Evolutionary conservation across 2,113 vertebrate genomes (phyloP).

Genomic region (Dissostichus mawsoni): DNA sequence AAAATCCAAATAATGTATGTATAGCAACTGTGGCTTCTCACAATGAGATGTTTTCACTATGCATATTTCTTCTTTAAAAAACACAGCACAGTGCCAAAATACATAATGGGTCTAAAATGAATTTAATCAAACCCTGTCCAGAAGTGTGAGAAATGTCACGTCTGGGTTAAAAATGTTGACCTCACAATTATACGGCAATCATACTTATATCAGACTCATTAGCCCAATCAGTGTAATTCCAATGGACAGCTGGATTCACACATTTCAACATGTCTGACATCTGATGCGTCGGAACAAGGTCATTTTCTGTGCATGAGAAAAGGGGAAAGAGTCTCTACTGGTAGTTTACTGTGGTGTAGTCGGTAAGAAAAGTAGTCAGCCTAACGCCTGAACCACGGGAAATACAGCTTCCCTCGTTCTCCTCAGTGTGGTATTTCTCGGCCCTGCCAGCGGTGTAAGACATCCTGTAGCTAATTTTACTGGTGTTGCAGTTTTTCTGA

Average conservation of each 20-base stretch:
- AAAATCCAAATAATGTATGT: slow-evolving; percentile 12
- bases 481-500: slow-evolving; percentile 39
- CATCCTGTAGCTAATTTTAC: slow-evolving; percentile 29
- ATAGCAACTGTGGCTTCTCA: slow-evolving; percentile 18
- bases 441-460: slow-evolving; percentile 24
- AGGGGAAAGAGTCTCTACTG: neutral
- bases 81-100: slow-evolving; percentile 1
- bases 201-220: slow-evolving; percentile 21
- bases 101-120: slow-evolving; percentile 6
- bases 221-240: slow-evolving; percentile 39
- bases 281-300: neutral
- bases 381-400: slow-evolving; percentile 33
- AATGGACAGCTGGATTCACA: slow-evolving; percentile 33
- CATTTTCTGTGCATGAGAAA: neutral
- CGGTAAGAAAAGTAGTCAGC: neutral
- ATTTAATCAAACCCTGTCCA: neutral
- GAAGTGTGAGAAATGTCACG: slow-evolving; percentile 22
- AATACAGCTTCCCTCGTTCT: slow-evolving; percentile 46
- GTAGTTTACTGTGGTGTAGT: neutral
- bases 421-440: slow-evolving; percentile 22
- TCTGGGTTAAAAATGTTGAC: slow-evolving; percentile 28
- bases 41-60: neutral
- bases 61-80: slow-evolving; percentile 6
- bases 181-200: slow-evolving; percentile 22
- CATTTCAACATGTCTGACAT: slow-evolving; percentile 2